These are phyloP conservation scores for Girardinus metallicus DNA, from an alignment of 2,797 vertebrate species.

Conservation along the genomic window DNA sequence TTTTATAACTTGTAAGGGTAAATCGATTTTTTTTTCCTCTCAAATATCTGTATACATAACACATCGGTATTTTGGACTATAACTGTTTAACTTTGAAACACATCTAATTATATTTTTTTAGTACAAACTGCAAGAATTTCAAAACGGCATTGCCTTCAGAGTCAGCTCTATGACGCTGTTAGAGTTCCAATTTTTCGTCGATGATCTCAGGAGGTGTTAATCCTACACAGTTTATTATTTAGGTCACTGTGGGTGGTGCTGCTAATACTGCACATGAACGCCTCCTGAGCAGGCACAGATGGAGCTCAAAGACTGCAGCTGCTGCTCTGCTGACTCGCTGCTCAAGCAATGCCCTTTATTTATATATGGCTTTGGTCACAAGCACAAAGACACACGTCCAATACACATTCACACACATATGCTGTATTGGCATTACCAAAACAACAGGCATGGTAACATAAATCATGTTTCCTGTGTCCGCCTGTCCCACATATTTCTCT, in stretches of 20 bases:
- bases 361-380: conserved; percentile 10
- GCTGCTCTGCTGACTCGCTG: conserved; percentile 22
- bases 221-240: not conserved
- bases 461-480: not conserved
- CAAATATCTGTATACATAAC: not conserved
- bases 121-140: not conserved
- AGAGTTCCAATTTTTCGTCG: not conserved
- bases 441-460: not conserved
- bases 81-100: not conserved
- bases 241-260: conserved; percentile 10
- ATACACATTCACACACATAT: not conserved
- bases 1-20: not conserved
- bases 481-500: not conserved
- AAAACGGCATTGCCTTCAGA: not conserved
- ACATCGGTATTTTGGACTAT: not conserved
- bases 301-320: conserved; percentile 26
- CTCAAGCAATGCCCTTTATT: conserved; percentile 14
- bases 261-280: conserved; percentile 6
- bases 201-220: not conserved
- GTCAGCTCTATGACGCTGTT: not conserved
- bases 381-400: not conserved
- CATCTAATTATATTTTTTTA: not conserved
- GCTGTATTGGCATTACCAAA: not conserved
- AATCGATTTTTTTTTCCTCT: not conserved
- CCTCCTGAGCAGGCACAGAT: conserved; percentile 26